A percentile compares a stretch with the other conserved stretches of the same genome.
phyloP scores from a whole-genome alignment of 2,113 vertebrate species.

The Colinus virginianus region DNA sequence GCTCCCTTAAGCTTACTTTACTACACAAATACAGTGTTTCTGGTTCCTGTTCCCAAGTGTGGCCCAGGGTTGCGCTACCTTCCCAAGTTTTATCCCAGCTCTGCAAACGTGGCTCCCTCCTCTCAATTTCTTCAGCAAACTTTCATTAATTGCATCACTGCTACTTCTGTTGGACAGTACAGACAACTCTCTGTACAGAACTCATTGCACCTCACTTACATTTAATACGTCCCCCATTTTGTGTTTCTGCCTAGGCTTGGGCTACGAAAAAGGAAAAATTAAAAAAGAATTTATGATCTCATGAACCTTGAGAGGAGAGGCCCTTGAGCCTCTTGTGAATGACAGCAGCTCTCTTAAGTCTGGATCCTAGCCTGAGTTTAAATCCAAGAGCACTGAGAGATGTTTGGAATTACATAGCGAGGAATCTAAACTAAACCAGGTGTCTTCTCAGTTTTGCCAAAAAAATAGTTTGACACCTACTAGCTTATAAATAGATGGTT shows the following conservation, averaged over 20 bases:
- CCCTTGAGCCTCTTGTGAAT: conserved; percentile 64
- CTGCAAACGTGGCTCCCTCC: neutral
- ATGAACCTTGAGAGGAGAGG: conserved; percentile 63
- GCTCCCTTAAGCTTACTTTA: neutral
- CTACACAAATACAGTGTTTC: neutral
- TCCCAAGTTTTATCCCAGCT: neutral
- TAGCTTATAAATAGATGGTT: conserved; percentile 71
- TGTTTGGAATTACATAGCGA: conserved; percentile 67
- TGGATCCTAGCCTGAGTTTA: conserved; percentile 54
- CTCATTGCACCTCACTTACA: rapidly evolving
- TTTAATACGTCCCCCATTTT: neutral
- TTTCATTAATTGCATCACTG: neutral
- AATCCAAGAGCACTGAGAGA: conserved; percentile 52
- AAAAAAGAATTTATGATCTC: conserved; percentile 67
- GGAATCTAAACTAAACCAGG: conserved; percentile 77
- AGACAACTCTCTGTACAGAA: neutral
- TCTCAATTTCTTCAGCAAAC: neutral
- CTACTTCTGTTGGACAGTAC: neutral
- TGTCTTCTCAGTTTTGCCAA: conserved; percentile 68
- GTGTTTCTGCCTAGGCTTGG: conserved; percentile 24
- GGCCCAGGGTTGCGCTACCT: neutral
- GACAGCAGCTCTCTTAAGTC: conserved; percentile 53
- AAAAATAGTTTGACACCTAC: conserved; percentile 72
- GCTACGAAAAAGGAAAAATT: neutral
- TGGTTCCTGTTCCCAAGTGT: neutral